Conservation (phyloP, 2,888 invertebrate species). For the Automeris io region DNA sequence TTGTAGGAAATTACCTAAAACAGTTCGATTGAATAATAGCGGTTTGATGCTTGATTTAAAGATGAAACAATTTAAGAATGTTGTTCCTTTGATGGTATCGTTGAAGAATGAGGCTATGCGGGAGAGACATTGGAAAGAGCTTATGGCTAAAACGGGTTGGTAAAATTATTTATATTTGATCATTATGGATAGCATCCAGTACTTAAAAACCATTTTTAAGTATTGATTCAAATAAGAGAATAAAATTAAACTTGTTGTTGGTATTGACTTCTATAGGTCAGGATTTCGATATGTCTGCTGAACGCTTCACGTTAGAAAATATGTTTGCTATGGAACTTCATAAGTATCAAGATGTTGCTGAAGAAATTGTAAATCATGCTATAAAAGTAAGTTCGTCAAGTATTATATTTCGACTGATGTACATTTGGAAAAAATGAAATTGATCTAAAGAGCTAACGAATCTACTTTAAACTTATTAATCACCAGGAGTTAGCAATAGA, state of each 20-base stretch:
- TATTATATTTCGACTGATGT: neutral
- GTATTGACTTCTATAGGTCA: slow-evolving; percentile 56
- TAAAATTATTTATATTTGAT: neutral
- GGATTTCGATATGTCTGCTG: slow-evolving; percentile 91
- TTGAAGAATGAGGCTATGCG: slow-evolving; percentile 93
- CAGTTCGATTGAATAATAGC: slow-evolving; percentile 74
- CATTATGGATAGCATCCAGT: neutral
- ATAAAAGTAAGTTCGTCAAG: slow-evolving; percentile 77
- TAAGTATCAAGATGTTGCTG: slow-evolving; percentile 89
- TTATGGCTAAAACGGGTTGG: slow-evolving; percentile 90
- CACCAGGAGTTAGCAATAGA: slow-evolving; percentile 93
- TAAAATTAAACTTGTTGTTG: neutral
- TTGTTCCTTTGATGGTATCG: slow-evolving; percentile 92
- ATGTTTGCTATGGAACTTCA: slow-evolving; percentile 96
- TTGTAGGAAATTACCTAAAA: slow-evolving; percentile 81
- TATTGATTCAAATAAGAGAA: neutral
- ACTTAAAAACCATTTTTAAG: neutral
- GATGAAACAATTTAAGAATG: slow-evolving; percentile 92
- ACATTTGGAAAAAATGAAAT: no score
- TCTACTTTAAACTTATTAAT: no score
- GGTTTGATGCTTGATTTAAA: slow-evolving; percentile 85
- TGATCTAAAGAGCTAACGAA: no score
- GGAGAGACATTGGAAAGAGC: slow-evolving; percentile 92
- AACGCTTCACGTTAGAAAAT: slow-evolving; percentile 92
- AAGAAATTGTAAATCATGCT: slow-evolving; percentile 91